Evolutionary conservation across 2,888 invertebrate genomes (phyloP).

Genomic region (Clistopyga incitator): DNA sequence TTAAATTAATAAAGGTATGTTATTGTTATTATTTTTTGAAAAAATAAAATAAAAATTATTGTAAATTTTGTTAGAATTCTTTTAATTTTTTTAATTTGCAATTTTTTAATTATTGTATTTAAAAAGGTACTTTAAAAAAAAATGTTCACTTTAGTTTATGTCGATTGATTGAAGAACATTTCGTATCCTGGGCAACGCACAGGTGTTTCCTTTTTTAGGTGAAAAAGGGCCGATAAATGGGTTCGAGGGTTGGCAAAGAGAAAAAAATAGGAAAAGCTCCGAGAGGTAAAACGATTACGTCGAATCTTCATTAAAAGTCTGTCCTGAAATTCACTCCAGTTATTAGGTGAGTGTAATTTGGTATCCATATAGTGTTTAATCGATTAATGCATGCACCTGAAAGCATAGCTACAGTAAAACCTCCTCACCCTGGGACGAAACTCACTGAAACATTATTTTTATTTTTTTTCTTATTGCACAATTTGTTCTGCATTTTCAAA

Average conservation of each 20-base stretch:
- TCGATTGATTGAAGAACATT: not conserved
- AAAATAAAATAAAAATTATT: no score
- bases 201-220: conserved; percentile 29
- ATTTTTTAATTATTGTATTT: not conserved
- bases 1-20: no score
- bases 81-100: not conserved
- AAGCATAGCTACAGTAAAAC: not conserved
- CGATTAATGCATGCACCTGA: conserved; percentile 17
- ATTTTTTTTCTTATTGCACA: not conserved
- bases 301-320: conserved; percentile 1
- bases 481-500: not conserved
- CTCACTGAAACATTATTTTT: not conserved
- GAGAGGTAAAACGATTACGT: not conserved
- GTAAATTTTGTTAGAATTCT: not conserved
- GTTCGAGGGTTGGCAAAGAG: not conserved
- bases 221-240: not conserved
- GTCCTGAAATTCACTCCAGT: conserved; percentile 1
- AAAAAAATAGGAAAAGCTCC: not conserved
- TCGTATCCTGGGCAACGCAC: conserved; percentile 36
- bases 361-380: conserved; percentile 11
- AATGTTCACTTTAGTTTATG: not conserved
- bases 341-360: conserved; percentile 28
- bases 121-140: not conserved
- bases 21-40: no score
- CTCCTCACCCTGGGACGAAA: not conserved